Conservation (phyloP, 2,113 vertebrate species). For the Coreoperca whiteheadi region DNA sequence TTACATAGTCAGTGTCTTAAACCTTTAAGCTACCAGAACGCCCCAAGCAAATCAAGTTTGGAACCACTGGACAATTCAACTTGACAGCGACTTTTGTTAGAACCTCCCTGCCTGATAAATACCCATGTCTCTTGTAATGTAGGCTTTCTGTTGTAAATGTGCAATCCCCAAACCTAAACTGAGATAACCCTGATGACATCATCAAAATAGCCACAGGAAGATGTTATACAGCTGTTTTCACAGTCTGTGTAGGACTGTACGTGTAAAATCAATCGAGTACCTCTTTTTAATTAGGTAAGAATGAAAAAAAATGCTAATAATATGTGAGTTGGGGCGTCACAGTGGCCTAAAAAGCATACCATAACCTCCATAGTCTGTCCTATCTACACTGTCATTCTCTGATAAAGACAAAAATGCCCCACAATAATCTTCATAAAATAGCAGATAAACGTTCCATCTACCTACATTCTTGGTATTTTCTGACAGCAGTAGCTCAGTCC, state of each 20-base stretch:
- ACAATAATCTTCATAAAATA: background rate
- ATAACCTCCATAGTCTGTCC: background rate
- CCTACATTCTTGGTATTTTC: constrained; percentile 92
- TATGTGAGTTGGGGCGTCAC: background rate
- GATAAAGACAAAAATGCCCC: background rate
- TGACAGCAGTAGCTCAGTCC: constrained; percentile 93
- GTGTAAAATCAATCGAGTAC: background rate
- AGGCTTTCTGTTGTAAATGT: background rate
- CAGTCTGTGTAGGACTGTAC: background rate
- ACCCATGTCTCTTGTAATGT: background rate
- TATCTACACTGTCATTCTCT: background rate
- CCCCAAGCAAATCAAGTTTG: background rate
- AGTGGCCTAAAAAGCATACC: background rate
- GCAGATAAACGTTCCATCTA: constrained; percentile 12
- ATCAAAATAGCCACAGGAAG: no score
- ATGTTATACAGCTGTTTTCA: no score
- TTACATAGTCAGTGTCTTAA: no score
- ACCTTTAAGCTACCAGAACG: no score
- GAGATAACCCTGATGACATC: background rate
- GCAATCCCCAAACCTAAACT: background rate
- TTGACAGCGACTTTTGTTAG: background rate
- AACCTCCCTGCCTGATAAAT: no score
- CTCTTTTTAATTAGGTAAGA: background rate
- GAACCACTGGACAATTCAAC: background rate
- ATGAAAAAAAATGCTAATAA: background rate